Conservation (phyloP, 2,113 vertebrate species). For the Macroglossus sobrinus region DNA sequence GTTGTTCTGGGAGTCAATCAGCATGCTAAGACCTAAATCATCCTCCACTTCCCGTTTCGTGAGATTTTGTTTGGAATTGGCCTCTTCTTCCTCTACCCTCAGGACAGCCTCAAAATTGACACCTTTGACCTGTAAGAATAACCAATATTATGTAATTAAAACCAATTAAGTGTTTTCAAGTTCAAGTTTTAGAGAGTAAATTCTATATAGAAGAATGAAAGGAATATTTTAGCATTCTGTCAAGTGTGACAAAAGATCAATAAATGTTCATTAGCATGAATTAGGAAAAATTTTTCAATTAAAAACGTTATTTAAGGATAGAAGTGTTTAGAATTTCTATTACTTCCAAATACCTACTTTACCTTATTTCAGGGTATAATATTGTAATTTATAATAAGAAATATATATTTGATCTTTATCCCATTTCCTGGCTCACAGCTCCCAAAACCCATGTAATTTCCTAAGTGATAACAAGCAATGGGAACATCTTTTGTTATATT, state of each 20-base stretch:
- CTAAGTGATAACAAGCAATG: neutral
- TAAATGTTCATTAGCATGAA: neutral
- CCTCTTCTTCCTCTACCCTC: constrained; percentile 94
- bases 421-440: neutral
- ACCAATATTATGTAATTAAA: neutral
- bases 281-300: neutral
- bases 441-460: neutral
- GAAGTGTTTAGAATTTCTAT: neutral
- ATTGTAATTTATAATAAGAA: neutral
- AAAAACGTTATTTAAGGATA: neutral
- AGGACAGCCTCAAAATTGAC: constrained; percentile 98
- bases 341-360: neutral
- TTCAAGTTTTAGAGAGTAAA: neutral
- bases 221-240: neutral
- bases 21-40: constrained; percentile 95
- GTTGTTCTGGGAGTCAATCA: constrained; percentile 99
- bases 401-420: neutral
- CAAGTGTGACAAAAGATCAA: neutral
- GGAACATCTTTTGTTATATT: neutral
- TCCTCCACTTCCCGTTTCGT: constrained; percentile 89
- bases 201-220: neutral
- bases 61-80: constrained; percentile 88
- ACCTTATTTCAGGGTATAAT: neutral
- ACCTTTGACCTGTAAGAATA: constrained; percentile 88
- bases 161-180: neutral